Percentiles rank a stretch among this genome's conserved stretches.
phyloP scores from a whole-genome alignment of 1,140 invertebrate genomes.

The Drosophila chauvacae region DNA sequence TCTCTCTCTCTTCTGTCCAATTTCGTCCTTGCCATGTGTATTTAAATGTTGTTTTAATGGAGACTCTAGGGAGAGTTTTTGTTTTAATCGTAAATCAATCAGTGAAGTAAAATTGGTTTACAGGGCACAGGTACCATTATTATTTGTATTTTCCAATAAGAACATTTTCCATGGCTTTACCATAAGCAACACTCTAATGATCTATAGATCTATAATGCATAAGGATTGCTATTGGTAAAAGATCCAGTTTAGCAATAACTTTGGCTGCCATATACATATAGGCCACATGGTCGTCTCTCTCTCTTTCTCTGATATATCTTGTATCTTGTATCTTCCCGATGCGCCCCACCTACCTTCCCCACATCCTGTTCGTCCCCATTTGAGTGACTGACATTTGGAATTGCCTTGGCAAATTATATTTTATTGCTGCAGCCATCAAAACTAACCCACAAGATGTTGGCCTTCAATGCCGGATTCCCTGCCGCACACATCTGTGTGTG shows the following conservation, averaged over 20 bases:
- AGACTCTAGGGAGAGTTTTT: neutral
- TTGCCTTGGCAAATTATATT: constrained; percentile 69
- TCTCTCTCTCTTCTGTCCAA: neutral
- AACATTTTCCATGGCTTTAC: neutral
- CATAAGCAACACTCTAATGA: neutral
- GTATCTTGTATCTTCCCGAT: constrained; percentile 6
- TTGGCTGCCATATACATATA: neutral
- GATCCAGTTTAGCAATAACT: neutral
- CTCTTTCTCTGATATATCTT: neutral
- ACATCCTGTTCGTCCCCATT: neutral
- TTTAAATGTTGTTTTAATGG: constrained; percentile 17
- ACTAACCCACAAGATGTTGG: constrained; percentile 62
- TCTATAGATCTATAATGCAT: too few species aligned
- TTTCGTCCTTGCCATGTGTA: neutral
- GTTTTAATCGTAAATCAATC: neutral
- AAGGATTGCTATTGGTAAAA: neutral
- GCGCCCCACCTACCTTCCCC: neutral
- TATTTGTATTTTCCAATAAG: neutral
- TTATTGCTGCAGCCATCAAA: constrained; percentile 60
- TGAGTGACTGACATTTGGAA: constrained; percentile 54
- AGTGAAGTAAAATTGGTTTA: neutral
- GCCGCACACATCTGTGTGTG: neutral
- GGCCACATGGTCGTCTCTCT: neutral
- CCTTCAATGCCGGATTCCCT: constrained; percentile 29
- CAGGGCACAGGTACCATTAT: neutral